Evolutionary conservation across 2,113 vertebrate genomes (phyloP), one percentile per base, ranked within the genome.

Genomic region (Candoia aspera): DNA sequence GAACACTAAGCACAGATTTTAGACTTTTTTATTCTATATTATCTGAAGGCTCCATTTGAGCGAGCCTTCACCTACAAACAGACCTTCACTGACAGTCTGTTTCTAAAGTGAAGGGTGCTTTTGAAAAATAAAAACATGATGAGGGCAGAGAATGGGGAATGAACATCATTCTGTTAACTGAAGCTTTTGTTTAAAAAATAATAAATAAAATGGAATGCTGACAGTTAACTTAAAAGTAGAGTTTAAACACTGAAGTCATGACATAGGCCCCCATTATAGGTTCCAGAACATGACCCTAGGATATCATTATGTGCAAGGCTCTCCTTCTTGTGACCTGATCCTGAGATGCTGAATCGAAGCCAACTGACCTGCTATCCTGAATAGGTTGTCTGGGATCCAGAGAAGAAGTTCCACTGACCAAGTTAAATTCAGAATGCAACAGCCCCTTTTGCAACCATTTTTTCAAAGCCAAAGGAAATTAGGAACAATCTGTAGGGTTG

Each of bases 11-110:
- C 95, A 92, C 92, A 94, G 94, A 90, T 95, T 96, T 95, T 96
- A 92, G 87, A 96, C 90, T 94, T 94, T 95, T 96, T 97, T 93
- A 90, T 95, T 94, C 95, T 96, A 92, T 95, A 95, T 97, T 97
- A 97, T 97, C 96, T 97, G 96, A 94, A 94, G 64, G 94, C 84
- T 95, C 92, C 95, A 96, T 96, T 96, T 96, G 92, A 97, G 94
- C 90, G 91, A 33, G 90, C 84, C 87, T 90, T 97, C 93, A 94
- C 90, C 92, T 94, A 90, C 94, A 94, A 96, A 95, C 94, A 95
- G 73, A 95, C 87, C 54, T 93, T 90, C 90, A 92, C 46, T 91
- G 91, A 84, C 59, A 93, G 42, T 94, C 88, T 94, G 95, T 97
- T 95, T 93, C 88, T 89, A 96, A 97, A 94, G 90, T 84, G 93